A percentile compares a stretch with the other conserved stretches of the same genome.
These are phyloP conservation scores for Trematomus bernacchii DNA, from an alignment of 2,797 vertebrate species.

Conservation along the genomic window DNA sequence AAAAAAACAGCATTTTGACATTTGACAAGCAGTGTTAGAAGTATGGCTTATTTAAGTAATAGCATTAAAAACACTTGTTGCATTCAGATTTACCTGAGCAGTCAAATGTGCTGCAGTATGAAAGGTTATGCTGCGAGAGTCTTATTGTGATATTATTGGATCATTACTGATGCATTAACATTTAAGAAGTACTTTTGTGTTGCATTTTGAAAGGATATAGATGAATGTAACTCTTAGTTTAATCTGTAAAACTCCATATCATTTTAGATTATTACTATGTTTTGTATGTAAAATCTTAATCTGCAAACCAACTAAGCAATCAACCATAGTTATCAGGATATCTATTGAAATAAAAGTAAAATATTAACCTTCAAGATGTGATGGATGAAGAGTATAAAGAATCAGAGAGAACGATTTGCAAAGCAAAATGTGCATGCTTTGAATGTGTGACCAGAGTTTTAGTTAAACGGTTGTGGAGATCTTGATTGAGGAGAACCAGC, in stretches of 20 bases:
- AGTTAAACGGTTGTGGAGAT: neutral
- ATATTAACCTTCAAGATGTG: neutral
- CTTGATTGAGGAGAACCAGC: neutral
- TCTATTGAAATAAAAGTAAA: neutral
- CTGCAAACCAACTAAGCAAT: neutral
- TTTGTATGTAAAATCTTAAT: neutral
- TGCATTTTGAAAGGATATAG: neutral
- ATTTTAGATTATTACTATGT: neutral
- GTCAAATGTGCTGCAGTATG: neutral
- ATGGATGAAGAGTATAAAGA: neutral
- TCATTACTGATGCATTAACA: neutral
- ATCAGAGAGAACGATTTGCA: neutral
- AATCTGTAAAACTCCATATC: neutral
- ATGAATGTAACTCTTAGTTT: neutral
- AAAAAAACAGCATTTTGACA: no score
- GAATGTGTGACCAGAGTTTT: neutral
- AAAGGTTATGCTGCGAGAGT: neutral
- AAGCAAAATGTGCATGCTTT: neutral
- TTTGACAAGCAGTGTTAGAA: neutral
- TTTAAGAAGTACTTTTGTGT: neutral
- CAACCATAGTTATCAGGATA: neutral
- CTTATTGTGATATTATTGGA: neutral
- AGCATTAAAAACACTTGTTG: neutral
- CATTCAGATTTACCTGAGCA: neutral
- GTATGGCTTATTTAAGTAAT: neutral